phyloP scores from a whole-genome alignment of 2,797 vertebrate genomes.

The Myotis planiceps region DNA sequence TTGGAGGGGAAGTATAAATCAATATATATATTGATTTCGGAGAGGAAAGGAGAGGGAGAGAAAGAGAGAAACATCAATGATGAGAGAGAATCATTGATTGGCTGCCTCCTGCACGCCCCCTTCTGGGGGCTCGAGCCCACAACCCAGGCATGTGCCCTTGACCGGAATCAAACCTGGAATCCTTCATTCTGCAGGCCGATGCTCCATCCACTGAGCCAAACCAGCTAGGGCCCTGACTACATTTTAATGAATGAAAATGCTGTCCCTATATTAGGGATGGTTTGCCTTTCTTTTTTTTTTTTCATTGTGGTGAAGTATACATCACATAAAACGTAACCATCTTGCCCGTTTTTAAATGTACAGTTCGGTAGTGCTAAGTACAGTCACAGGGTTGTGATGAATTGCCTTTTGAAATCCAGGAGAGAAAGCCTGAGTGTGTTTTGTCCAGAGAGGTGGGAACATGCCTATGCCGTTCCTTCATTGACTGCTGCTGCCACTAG shows the following conservation, averaged over 20 bases:
- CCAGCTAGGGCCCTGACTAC: no score
- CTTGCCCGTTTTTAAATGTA: background rate
- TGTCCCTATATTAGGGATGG: background rate
- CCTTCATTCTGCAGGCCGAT: no score
- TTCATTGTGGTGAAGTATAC: background rate
- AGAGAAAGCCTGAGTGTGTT: background rate
- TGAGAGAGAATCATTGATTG: no score
- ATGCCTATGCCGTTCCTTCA: background rate
- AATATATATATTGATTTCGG: no score
- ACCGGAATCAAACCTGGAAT: no score
- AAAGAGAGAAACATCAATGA: no score
- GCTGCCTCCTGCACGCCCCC: no score
- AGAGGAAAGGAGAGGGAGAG: no score
- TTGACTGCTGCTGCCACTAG: background rate
- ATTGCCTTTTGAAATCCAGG: constrained; percentile 29
- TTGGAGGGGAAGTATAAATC: no score
- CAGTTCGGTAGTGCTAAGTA: background rate
- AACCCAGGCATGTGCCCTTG: no score
- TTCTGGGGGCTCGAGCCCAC: no score
- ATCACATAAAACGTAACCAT: background rate
- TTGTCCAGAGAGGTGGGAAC: background rate
- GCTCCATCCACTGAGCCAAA: no score
- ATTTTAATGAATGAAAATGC: constrained; percentile 12
- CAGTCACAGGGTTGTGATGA: background rate
- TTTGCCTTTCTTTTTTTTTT: background rate